Evolutionary conservation across 2,113 vertebrate genomes (phyloP).

Genomic region (Anolis carolinensis): DNA sequence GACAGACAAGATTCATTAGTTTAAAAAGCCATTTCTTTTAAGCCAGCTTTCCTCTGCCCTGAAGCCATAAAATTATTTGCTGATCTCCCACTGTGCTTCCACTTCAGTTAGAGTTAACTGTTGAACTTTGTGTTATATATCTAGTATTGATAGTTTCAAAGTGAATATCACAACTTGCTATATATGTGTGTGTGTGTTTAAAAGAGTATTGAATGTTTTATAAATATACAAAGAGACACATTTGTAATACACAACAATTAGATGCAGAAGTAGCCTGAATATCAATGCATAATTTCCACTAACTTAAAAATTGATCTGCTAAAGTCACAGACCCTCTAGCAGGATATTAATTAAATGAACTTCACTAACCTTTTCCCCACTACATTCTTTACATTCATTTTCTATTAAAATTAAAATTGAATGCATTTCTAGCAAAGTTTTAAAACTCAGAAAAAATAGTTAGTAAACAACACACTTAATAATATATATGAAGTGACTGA

Average conservation of each 20-base stretch:
- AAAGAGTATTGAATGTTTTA: constrained; percentile 61
- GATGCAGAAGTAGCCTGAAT: constrained; percentile 58
- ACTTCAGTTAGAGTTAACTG: constrained; percentile 67
- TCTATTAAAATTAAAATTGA: constrained; percentile 28
- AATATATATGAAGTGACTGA: constrained; percentile 56
- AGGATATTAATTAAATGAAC: constrained; percentile 75
- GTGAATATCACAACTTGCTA: constrained; percentile 39
- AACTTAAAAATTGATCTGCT: constrained; percentile 73
- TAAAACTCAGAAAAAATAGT: constrained; percentile 52
- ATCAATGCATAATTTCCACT: constrained; percentile 66
- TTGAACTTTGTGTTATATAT: constrained; percentile 55
- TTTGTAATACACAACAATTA: constrained; percentile 68
- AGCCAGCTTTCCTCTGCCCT: constrained; percentile 50
- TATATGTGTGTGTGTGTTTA: constrained; percentile 16
- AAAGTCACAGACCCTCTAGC: constrained; percentile 61
- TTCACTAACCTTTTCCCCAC: constrained; percentile 59
- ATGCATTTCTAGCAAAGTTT: constrained; percentile 49
- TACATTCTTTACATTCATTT: constrained; percentile 65
- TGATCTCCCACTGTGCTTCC: constrained; percentile 43
- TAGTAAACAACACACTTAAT: constrained; percentile 64
- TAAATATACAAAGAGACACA: constrained; percentile 68
- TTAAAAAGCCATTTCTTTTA: constrained; percentile 61
- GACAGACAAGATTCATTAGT: constrained; percentile 58
- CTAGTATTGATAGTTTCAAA: constrained; percentile 57
- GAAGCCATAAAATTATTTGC: constrained; percentile 49